Conservation (phyloP, 2,888 invertebrate genomes). For the Euspilapteryx auroguttella region DNA sequence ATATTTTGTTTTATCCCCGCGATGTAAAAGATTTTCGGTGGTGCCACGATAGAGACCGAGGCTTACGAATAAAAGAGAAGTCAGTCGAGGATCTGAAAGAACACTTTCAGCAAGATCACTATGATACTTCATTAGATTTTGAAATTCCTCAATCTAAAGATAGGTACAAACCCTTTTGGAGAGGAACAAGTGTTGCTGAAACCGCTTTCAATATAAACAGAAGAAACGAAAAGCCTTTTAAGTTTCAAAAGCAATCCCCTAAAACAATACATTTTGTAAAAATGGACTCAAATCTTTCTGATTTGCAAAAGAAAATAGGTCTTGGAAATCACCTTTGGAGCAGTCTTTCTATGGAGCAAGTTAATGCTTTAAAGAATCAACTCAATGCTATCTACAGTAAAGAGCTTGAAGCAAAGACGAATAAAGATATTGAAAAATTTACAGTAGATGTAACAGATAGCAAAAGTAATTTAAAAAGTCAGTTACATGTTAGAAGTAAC, state of each 20-base stretch:
- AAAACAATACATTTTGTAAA: conserved; percentile 23
- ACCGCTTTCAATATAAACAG: conserved; percentile 72
- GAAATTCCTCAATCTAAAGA: conserved; percentile 60
- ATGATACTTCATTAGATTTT: conserved; percentile 43
- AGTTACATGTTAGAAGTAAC: conserved; percentile 61
- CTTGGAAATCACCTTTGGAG: conserved; percentile 80
- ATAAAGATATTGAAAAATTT: conserved; percentile 49
- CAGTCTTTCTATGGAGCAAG: conserved; percentile 82
- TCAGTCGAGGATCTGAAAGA: conserved; percentile 86
- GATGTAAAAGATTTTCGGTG: conserved; percentile 75
- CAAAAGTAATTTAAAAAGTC: conserved; percentile 24
- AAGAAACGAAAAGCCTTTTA: conserved; percentile 51
- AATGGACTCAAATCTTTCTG: conserved; percentile 43
- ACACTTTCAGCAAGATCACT: conserved; percentile 68
- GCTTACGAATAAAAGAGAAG: conserved; percentile 79
- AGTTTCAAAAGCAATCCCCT: conserved; percentile 18
- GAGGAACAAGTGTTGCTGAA: conserved; percentile 81
- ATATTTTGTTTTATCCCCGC: conserved; percentile 79
- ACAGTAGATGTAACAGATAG: conserved; percentile 63
- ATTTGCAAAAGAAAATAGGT: conserved; percentile 52
- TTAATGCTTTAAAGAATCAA: conserved; percentile 77
- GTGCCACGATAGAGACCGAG: conserved; percentile 74
- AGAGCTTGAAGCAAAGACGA: conserved; percentile 43
- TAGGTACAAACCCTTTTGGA: conserved; percentile 79
- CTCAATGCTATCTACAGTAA: conserved; percentile 79